A percentile compares a stretch with the other conserved stretches of the same genome.
Conservation (phyloP, 2,888 invertebrate species). For the Formica aserva region DNA sequence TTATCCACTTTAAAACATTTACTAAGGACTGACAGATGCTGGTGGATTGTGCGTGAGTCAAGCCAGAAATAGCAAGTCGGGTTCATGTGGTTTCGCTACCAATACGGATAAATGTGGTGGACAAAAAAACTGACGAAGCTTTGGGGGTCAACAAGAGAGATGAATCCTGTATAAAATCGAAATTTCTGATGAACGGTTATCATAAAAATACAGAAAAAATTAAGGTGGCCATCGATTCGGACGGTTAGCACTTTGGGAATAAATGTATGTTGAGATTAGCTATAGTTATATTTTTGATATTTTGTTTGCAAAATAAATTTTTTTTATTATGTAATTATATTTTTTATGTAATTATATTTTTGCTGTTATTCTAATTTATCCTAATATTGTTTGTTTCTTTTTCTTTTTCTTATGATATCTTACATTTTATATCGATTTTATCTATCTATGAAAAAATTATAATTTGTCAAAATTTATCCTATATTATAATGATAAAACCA, state of each 20-base stretch:
- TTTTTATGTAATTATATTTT: neutral
- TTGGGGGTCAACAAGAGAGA: constrained; percentile 68
- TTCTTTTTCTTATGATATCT: neutral
- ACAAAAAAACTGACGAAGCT: constrained; percentile 59
- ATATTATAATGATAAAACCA: neutral
- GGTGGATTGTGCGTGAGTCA: constrained; percentile 51
- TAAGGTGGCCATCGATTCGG: constrained; percentile 62
- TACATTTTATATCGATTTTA: neutral
- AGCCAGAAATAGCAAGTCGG: constrained; percentile 42
- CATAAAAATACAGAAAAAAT: constrained; percentile 68
- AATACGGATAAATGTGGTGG: constrained; percentile 66
- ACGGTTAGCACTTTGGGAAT: constrained; percentile 58
- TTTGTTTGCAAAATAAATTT: neutral
- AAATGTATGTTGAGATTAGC: neutral
- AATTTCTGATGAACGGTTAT: constrained; percentile 69
- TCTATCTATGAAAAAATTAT: neutral
- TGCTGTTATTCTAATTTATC: neutral
- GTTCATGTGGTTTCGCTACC: constrained; percentile 66
- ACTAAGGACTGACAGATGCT: constrained; percentile 51
- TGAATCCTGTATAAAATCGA: constrained; percentile 63
- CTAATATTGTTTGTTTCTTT: neutral
- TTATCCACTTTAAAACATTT: neutral
- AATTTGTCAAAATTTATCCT: neutral
- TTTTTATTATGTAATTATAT: neutral
- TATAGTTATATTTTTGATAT: neutral